Evolutionary conservation across 2,113 vertebrate genomes (phyloP), one percentile per base, ranked within the genome.

Genomic region (Syngnathus floridae): DNA sequence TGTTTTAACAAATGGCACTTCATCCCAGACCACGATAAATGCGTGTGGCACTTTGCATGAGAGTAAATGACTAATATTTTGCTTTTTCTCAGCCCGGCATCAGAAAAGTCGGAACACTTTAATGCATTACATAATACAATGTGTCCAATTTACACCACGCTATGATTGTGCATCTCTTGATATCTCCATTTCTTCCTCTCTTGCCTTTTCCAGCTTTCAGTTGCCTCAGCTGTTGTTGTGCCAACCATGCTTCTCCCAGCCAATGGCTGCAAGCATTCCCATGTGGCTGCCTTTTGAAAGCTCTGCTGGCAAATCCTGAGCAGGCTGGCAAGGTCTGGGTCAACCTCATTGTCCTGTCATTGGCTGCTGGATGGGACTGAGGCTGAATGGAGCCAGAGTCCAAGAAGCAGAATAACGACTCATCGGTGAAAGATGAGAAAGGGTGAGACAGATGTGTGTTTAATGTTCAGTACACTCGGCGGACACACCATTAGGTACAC

Each of bases 401-500:
- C 78, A 84, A 77, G 77, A 84, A 85, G 75, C 84, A 82, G 81
- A 86, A 88, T 65, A 85, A 81, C 75, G 85, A 79, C 76, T 86
- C 82, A 26, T 88, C 88, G 10, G 88, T 88, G 78, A 82, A 87
- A 69, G 87, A 89, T 35, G 87, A 90, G 73, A 88, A 85, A 87
- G 79, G 88, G 89, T 90, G 77, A 88, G 87, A 49, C 4, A 8
- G 40, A 31, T 49, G 46, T 49, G 46, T n/a, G 19, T 35, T 11
- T 35, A 7, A 56, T 5, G 54, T 16, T 2, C 26, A 3, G 26
- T 31, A 3, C 54, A 13, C 13, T 56, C 6, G 26, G 54, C 8
- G 19, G 19, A 5, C 48, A n/a, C 48, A 49, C 9, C 8, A 49
- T n/a, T 21, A 49, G 19, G 48, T 49, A 21, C 48, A 21, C 7